A percentile compares a stretch with the other conserved stretches of the same genome.
Evolutionary conservation across 2,113 vertebrate genomes (phyloP).

Genomic region (Colistium nudipinnis): DNA sequence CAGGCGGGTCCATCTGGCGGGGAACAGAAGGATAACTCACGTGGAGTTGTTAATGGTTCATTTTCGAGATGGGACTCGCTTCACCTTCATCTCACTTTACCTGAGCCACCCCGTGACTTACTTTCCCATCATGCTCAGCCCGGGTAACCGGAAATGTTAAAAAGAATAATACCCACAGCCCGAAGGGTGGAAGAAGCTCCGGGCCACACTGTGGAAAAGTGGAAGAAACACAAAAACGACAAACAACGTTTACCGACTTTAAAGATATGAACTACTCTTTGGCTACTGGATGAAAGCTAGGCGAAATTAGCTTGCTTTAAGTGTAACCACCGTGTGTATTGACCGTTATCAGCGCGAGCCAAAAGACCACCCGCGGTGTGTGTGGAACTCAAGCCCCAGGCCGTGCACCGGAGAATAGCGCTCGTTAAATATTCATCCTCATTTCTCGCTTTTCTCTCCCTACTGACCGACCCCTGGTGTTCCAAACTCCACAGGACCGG

Average conservation of each 20-base stretch:
- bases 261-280: neutral
- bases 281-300: neutral
- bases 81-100: slow-evolving; percentile 51
- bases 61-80: neutral
- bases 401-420: slow-evolving; percentile 65
- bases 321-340: neutral
- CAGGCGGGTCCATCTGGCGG: slow-evolving; percentile 73
- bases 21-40: slow-evolving; percentile 48
- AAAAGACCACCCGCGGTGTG: slow-evolving; percentile 65
- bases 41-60: slow-evolving; percentile 10
- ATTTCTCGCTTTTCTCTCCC: slow-evolving; percentile 47
- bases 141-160: slow-evolving; percentile 20
- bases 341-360: neutral
- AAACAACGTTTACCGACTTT: neutral
- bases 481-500: slow-evolving; percentile 12
- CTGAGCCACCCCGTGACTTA: slow-evolving; percentile 49
- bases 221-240: neutral
- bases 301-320: neutral
- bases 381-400: slow-evolving; percentile 76
- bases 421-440: slow-evolving; percentile 79
- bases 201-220: neutral
- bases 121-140: slow-evolving; percentile 23
- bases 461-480: slow-evolving; percentile 41
- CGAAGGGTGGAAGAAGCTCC: neutral
- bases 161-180: neutral